These are phyloP conservation scores for Pantelozetes paolii DNA, from an alignment of 2,888 invertebrate species.

Conservation along the genomic window DNA sequence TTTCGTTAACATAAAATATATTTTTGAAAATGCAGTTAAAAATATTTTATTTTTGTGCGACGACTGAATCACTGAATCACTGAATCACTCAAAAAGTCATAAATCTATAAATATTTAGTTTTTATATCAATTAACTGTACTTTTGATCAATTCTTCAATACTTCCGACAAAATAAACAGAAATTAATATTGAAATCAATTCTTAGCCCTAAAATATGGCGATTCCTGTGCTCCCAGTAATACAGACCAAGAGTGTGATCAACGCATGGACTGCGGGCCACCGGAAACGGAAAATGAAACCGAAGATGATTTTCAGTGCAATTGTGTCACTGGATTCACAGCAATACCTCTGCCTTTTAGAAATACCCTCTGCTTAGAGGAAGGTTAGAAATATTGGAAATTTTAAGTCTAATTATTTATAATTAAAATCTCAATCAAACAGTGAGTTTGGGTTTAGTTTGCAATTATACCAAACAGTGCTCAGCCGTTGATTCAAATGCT, in stretches of 20 bases:
- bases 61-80: no score
- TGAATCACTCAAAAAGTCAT: no score
- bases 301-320: neutral
- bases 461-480: constrained; percentile 29
- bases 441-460: neutral
- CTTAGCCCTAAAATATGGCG: constrained; percentile 18
- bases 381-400: neutral
- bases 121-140: no score
- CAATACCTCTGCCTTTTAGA: neutral
- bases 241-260: constrained; percentile 6
- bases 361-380: constrained; percentile 6
- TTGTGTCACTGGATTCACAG: constrained; percentile 5
- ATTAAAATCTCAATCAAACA: neutral
- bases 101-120: no score
- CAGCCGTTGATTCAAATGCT: constrained; percentile 9
- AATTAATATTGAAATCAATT: no score
- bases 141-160: no score
- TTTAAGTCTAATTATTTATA: neutral
- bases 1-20: no score
- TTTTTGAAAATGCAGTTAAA: no score
- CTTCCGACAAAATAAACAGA: no score
- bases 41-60: no score
- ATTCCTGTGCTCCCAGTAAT: neutral
- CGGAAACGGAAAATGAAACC: neutral
- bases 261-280: constrained; percentile 12